Percentiles rank a stretch among this genome's conserved stretches.
Evolutionary conservation across 2,888 invertebrate species (phyloP).

Genomic region (Acanthosepion esculentum): DNA sequence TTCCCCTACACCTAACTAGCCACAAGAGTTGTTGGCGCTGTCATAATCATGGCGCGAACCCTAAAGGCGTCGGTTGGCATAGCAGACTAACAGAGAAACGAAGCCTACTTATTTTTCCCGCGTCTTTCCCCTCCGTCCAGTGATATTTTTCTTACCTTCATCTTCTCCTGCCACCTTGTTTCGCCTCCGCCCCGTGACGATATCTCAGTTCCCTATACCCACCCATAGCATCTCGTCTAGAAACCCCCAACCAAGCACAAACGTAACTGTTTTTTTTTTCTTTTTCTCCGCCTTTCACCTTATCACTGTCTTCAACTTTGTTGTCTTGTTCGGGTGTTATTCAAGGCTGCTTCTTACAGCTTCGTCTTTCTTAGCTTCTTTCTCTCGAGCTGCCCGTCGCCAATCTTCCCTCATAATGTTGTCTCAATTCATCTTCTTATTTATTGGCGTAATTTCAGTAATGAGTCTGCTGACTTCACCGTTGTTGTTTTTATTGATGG

Average conservation of each 20-base stretch:
- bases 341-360: neutral
- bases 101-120: neutral
- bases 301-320: neutral
- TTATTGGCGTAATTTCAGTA: neutral
- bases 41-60: neutral
- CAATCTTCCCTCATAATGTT: neutral
- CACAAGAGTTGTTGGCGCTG: neutral
- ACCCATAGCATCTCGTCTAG: neutral
- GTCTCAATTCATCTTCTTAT: conserved; percentile 33
- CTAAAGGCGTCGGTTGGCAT: neutral
- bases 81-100: neutral
- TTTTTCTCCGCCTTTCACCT: neutral
- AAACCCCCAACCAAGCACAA: neutral
- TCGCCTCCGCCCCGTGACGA: neutral
- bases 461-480: neutral
- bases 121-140: neutral
- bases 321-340: neutral
- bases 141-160: neutral
- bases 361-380: neutral
- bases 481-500: neutral
- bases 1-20: neutral
- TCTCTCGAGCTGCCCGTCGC: neutral
- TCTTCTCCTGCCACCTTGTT: neutral
- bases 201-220: neutral
- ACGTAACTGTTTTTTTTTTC: neutral